Evolutionary conservation across 2,888 invertebrate genomes (phyloP).

Genomic region (Zygogramma bicolorata): DNA sequence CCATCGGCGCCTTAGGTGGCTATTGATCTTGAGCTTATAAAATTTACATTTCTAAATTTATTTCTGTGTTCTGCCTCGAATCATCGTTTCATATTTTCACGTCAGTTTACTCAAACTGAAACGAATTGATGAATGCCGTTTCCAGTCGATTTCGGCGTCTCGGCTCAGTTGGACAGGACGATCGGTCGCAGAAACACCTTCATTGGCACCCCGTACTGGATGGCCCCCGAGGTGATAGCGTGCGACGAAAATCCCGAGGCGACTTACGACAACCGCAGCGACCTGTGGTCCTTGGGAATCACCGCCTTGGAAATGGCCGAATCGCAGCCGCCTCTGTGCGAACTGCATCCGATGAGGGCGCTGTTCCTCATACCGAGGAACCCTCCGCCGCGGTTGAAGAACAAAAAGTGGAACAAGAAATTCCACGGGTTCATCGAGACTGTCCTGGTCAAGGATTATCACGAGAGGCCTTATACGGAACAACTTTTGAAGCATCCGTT

Average conservation of each 20-base stretch:
- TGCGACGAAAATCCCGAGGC: slow-evolving; percentile 99
- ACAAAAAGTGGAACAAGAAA: slow-evolving; percentile 98
- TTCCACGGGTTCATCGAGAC: slow-evolving; percentile 99
- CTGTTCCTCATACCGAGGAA: slow-evolving; percentile 98
- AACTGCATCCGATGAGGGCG: slow-evolving; percentile 99
- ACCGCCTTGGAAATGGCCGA: slow-evolving; percentile 99
- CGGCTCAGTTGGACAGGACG: slow-evolving; percentile 98
- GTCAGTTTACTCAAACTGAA: background rate
- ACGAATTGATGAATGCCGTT: background rate
- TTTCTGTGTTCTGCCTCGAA: no score
- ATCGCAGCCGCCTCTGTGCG: slow-evolving; percentile 98
- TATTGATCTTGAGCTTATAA: no score
- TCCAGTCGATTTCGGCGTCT: slow-evolving; percentile 98
- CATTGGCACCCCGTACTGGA: slow-evolving; percentile 98
- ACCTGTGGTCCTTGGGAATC: slow-evolving; percentile 93
- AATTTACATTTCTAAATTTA: no score
- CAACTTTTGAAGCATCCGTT: slow-evolving; percentile 97
- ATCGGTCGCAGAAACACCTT: slow-evolving; percentile 99
- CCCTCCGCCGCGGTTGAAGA: slow-evolving; percentile 96
- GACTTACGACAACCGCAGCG: slow-evolving; percentile 97
- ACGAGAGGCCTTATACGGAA: slow-evolving; percentile 98
- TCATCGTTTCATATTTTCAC: background rate
- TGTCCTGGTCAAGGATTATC: slow-evolving; percentile 97
- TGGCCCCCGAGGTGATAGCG: slow-evolving; percentile 99
- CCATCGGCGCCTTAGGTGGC: no score